phyloP scores from a whole-genome alignment of 2,888 invertebrate species.

The Dexiosoma caninum region DNA sequence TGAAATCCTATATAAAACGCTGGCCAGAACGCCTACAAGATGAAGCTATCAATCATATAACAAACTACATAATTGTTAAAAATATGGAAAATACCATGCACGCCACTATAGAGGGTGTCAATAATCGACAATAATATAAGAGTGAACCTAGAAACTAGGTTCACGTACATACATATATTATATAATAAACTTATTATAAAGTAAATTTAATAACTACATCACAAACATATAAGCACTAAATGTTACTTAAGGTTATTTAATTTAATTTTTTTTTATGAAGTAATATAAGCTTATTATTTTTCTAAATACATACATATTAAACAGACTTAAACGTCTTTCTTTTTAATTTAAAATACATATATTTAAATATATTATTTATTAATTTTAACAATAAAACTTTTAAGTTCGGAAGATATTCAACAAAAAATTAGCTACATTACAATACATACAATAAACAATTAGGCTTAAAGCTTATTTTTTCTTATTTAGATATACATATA shows the following conservation, averaged over 20 bases:
- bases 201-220: constrained; percentile 32
- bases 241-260: constrained; percentile 59
- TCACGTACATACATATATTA: constrained; percentile 46
- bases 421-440: constrained; percentile 15
- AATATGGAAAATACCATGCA: constrained; percentile 76
- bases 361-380: neutral
- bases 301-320: no score
- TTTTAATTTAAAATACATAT: no score
- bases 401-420: constrained; percentile 6
- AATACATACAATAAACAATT: constrained; percentile 29
- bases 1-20: constrained; percentile 76
- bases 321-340: no score
- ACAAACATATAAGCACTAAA: constrained; percentile 46
- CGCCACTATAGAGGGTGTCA: constrained; percentile 72
- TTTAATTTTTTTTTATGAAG: neutral
- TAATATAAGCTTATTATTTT: constrained; percentile 20
- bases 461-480: constrained; percentile 54
- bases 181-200: constrained; percentile 3
- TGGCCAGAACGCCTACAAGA: constrained; percentile 76
- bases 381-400: constrained; percentile 6
- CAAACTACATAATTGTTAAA: constrained; percentile 76
- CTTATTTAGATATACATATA: neutral
- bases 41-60: constrained; percentile 76
- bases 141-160: constrained; percentile 67
- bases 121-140: constrained; percentile 77